phyloP scores from a whole-genome alignment of 1,140 invertebrate species.

The Drosophila carrolli region DNA sequence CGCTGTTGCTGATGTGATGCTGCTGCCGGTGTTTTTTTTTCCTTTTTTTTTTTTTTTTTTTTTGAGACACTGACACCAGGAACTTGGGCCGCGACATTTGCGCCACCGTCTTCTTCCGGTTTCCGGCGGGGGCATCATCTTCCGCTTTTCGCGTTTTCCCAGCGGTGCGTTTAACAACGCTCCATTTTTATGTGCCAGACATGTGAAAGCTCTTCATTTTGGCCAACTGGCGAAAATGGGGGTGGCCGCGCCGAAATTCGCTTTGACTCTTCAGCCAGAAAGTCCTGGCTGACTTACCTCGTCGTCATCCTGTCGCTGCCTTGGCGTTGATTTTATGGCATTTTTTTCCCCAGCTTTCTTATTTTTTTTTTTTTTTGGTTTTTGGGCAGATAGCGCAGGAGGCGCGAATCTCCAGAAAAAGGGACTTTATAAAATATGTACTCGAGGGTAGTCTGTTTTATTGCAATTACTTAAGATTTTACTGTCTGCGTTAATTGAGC shows the following conservation, averaged over 20 bases:
- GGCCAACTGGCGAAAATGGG: slow-evolving; percentile 9
- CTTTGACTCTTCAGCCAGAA: slow-evolving; percentile 21
- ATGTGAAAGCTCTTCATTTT: slow-evolving; percentile 81
- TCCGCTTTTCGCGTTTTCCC: slow-evolving; percentile 53
- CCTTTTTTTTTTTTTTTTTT: not conserved
- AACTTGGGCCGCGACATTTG: slow-evolving; percentile 56
- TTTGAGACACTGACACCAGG: slow-evolving; percentile 71
- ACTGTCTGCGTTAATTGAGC: slow-evolving; percentile 77
- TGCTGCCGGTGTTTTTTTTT: slow-evolving; percentile 23
- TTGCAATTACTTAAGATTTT: slow-evolving; percentile 82
- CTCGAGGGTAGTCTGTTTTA: slow-evolving; percentile 78
- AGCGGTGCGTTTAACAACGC: slow-evolving; percentile 77
- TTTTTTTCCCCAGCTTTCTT: slow-evolving; percentile 45
- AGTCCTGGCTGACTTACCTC: slow-evolving; percentile 58
- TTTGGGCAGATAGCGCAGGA: slow-evolving; percentile 31
- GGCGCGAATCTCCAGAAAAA: not conserved
- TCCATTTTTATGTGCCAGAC: slow-evolving; percentile 80
- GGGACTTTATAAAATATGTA: slow-evolving; percentile 79
- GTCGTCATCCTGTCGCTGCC: slow-evolving; percentile 57
- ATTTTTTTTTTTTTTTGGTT: slow-evolving; percentile 55
- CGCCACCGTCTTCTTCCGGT: slow-evolving; percentile 27
- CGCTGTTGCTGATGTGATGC: slow-evolving; percentile 32
- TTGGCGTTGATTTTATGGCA: slow-evolving; percentile 79
- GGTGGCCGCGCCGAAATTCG: slow-evolving; percentile 22
- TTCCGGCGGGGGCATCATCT: slow-evolving; percentile 17